A percentile compares a stretch with the other conserved stretches of the same genome.
phyloP scores from a whole-genome alignment of 2,888 invertebrate genomes.

The Tetrapedia diversipes region DNA sequence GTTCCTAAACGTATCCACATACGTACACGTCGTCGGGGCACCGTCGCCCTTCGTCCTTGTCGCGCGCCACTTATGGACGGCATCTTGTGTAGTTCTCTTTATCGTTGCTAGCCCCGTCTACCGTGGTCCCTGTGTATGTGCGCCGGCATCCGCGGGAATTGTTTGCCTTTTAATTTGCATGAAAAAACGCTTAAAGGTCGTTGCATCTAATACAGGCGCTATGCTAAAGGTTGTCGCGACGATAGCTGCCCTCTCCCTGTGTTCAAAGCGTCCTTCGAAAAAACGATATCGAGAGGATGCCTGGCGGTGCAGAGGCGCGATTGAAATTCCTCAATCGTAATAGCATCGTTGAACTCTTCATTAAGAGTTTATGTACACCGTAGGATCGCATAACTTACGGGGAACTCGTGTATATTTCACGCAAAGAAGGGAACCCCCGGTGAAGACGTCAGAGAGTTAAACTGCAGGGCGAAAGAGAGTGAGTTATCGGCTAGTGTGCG shows the following conservation, averaged over 20 bases:
- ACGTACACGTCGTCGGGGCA: conserved; percentile 65
- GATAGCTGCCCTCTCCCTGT: conserved; percentile 4
- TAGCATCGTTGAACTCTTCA: background rate
- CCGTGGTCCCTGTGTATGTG: conserved; percentile 1
- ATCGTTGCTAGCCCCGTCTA: conserved; percentile 35
- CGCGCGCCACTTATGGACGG: conserved; percentile 65
- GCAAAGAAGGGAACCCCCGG: conserved; percentile 1
- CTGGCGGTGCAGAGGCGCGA: background rate
- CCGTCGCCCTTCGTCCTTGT: conserved; percentile 69
- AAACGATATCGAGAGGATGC: no score
- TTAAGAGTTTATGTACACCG: background rate
- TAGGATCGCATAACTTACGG: background rate
- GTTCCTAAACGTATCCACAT: conserved; percentile 69
- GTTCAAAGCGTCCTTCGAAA: background rate
- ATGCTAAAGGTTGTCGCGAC: background rate
- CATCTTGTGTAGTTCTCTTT: conserved; percentile 46
- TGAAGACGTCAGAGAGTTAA: conserved; percentile 35
- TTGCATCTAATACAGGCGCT: conserved; percentile 9
- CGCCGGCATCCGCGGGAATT: background rate
- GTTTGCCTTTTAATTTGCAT: conserved; percentile 9
- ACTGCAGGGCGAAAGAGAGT: conserved; percentile 28
- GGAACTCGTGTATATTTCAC: background rate
- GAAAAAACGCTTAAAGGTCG: conserved; percentile 5
- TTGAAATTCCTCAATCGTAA: background rate
- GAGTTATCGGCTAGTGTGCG: conserved; percentile 27